These are phyloP conservation scores for Numenius phaeopus DNA, from an alignment of 2,797 vertebrate species.

Conservation along the genomic window DNA sequence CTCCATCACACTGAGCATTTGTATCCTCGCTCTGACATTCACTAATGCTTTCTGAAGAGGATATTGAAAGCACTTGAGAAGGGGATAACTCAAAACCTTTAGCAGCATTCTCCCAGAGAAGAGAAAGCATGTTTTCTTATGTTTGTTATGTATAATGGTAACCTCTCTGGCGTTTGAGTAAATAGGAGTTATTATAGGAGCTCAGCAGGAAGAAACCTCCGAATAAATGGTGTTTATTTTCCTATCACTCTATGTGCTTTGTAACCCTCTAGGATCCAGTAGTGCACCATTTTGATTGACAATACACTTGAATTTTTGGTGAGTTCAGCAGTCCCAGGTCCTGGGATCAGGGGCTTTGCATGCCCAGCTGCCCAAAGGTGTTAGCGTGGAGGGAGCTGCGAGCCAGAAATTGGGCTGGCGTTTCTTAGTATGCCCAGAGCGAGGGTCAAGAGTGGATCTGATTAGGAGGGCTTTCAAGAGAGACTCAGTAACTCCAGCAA, in stretches of 20 bases:
- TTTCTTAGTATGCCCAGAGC: not conserved
- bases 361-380: not conserved
- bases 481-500: not conserved
- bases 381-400: not conserved
- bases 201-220: not conserved
- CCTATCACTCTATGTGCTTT: accelerated
- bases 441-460: not conserved
- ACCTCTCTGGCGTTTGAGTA: not conserved
- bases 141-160: not conserved
- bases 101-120: not conserved
- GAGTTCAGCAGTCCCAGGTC: not conserved
- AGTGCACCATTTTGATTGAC: not conserved
- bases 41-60: not conserved
- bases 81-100: not conserved
- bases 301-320: not conserved
- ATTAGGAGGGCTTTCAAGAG: not conserved
- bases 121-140: not conserved
- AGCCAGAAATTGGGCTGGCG: accelerated
- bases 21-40: not conserved
- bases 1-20: not conserved
- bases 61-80: not conserved
- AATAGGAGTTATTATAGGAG: not conserved
- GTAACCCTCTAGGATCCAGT: not conserved
- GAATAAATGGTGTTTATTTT: not conserved
- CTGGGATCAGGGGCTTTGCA: not conserved